These are phyloP conservation scores for Scylla paramamosain DNA, from an alignment of 1,140 invertebrate species.

Conservation along the genomic window DNA sequence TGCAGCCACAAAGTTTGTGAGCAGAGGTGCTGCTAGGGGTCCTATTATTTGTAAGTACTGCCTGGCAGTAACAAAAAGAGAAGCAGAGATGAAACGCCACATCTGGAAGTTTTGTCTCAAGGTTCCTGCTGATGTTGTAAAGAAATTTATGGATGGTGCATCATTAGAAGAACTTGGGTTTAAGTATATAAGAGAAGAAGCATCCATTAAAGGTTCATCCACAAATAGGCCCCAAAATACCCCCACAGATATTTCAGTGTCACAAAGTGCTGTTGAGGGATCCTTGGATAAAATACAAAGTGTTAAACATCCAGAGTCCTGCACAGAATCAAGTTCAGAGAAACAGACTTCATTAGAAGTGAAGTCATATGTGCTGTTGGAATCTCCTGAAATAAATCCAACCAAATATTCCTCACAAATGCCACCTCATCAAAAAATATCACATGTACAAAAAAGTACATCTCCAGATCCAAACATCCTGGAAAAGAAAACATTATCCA, in stretches of 20 bases:
- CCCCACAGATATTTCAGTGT: neutral
- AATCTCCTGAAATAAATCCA: neutral
- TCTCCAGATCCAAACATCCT: neutral
- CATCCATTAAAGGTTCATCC: neutral
- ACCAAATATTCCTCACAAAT: neutral
- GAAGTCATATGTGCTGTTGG: too few species aligned
- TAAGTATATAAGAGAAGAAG: neutral
- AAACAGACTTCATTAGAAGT: too few species aligned
- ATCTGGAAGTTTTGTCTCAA: constrained; percentile 67
- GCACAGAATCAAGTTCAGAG: too few species aligned
- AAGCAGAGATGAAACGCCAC: constrained; percentile 64
- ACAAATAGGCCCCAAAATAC: neutral
- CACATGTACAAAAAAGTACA: neutral
- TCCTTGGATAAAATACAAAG: too few species aligned
- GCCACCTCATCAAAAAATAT: neutral
- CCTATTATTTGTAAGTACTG: constrained; percentile 69
- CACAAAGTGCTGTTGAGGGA: too few species aligned
- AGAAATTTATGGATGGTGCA: constrained; percentile 53
- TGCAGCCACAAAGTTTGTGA: neutral
- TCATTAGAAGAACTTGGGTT: constrained; percentile 60
- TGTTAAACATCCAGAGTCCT: too few species aligned
- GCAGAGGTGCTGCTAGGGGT: neutral
- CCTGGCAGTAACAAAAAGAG: constrained; percentile 42
- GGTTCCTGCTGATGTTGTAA: constrained; percentile 43
- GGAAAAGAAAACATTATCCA: neutral